Percentiles rank a stretch among this genome's conserved stretches.
phyloP scores from a whole-genome alignment of 2,888 invertebrate species.

The Hermaeophaga mercurialis region DNA sequence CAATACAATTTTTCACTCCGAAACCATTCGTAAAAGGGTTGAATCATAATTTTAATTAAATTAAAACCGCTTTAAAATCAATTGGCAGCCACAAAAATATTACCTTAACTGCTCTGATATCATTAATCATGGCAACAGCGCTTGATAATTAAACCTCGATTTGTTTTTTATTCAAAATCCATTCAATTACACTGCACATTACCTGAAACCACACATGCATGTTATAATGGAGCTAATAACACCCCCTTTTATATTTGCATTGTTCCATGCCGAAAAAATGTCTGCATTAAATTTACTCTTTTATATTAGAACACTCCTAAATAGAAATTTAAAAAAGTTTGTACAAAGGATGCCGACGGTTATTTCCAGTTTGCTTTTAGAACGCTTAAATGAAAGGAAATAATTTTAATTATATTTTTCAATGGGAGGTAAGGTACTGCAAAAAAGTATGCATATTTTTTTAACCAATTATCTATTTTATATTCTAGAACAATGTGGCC shows the following conservation, averaged over 20 bases:
- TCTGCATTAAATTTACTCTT: conserved; percentile 24
- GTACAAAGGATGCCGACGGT: neutral
- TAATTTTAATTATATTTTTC: no score
- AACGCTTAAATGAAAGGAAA: no score
- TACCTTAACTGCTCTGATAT: neutral
- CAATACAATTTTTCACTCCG: neutral
- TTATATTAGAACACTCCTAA: conserved; percentile 13
- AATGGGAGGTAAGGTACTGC: no score
- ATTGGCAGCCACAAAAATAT: neutral
- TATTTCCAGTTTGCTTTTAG: neutral
- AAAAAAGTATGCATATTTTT: no score
- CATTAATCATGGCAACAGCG: conserved; percentile 7
- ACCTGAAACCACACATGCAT: conserved; percentile 30
- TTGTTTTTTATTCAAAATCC: conserved; percentile 23
- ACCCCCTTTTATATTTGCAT: conserved; percentile 26
- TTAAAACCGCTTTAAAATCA: neutral
- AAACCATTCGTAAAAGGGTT: neutral
- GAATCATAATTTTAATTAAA: neutral
- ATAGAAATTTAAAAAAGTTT: conserved; percentile 6
- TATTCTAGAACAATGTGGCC: no score
- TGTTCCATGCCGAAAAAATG: conserved; percentile 28
- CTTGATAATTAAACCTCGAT: conserved; percentile 12
- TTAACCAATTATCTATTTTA: no score
- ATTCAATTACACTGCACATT: conserved; percentile 29
- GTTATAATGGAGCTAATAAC: conserved; percentile 33